These are phyloP conservation scores for Falco biarmicus DNA, from an alignment of 2,797 vertebrate genomes.

Conservation along the genomic window DNA sequence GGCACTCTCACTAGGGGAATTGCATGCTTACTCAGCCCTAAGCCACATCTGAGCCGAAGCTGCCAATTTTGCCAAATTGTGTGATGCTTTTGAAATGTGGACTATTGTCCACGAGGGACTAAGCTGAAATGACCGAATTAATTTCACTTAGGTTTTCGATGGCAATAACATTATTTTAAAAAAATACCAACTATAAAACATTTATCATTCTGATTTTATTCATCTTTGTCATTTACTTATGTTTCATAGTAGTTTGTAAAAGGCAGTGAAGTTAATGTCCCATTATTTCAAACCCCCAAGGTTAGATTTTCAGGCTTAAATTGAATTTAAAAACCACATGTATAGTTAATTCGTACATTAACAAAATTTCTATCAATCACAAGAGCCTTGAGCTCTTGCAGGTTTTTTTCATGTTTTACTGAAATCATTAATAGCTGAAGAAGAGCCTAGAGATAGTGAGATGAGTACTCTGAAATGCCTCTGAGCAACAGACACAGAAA, in stretches of 20 bases:
- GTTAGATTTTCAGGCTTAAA: constrained; percentile 68
- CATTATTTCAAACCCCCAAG: constrained; percentile 73
- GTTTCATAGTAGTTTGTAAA: constrained; percentile 70
- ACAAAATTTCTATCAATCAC: constrained; percentile 63
- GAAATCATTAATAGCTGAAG: constrained; percentile 25
- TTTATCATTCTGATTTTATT: constrained; percentile 66
- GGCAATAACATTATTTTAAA: constrained; percentile 64
- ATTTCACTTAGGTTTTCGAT: constrained; percentile 70
- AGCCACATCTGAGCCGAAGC: constrained; percentile 49
- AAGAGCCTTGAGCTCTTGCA: constrained; percentile 40
- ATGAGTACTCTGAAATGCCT: background rate
- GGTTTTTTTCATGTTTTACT: constrained; percentile 36
- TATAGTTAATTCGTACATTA: constrained; percentile 71
- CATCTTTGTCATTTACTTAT: constrained; percentile 68
- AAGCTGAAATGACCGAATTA: constrained; percentile 60
- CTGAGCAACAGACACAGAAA: background rate
- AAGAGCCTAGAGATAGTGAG: background rate
- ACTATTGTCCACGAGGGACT: constrained; percentile 59
- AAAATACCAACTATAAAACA: constrained; percentile 64
- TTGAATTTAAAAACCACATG: constrained; percentile 72
- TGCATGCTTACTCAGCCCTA: constrained; percentile 64
- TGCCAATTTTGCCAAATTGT: constrained; percentile 59
- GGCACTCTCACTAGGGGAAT: constrained; percentile 41
- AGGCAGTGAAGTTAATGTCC: constrained; percentile 69
- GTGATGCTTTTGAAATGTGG: constrained; percentile 61